phyloP scores from a whole-genome alignment of 2,113 vertebrate genomes.

The Bucco capensis region DNA sequence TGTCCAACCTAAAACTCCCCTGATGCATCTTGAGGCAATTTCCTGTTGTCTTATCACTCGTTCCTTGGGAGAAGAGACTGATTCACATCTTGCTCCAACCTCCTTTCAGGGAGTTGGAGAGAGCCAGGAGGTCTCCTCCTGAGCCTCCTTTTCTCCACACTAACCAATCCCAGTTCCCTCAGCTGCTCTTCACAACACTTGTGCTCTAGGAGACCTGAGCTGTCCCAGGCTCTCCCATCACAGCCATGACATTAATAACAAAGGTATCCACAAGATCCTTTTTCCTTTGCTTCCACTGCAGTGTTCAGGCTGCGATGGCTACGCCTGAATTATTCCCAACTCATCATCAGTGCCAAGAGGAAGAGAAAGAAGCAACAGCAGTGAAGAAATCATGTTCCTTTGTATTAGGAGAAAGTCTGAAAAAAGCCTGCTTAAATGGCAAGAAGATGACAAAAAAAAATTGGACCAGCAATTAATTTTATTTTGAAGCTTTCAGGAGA shows the following conservation, averaged over 20 bases:
- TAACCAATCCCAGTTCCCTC: too few relatives aligned
- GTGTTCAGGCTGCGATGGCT: not conserved
- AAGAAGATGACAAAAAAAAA: not conserved
- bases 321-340: not conserved
- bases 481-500: constrained; percentile 29
- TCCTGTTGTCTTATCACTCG: too few relatives aligned
- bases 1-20: too few relatives aligned
- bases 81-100: too few relatives aligned
- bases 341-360: not conserved
- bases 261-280: not conserved
- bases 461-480: not conserved
- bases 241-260: not conserved
- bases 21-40: too few relatives aligned
- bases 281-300: not conserved
- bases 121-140: too few relatives aligned
- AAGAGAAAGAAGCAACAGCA: not conserved
- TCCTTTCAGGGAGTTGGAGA: too few relatives aligned
- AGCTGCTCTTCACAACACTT: too few relatives aligned
- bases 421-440: not conserved
- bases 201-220: not conserved
- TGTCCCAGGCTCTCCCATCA: not conserved
- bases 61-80: too few relatives aligned
- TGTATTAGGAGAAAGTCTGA: not conserved
- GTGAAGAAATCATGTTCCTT: not conserved
- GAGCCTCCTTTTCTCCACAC: too few relatives aligned